Conservation (phyloP, 1,140 invertebrate genomes). For the Drosophila sulfurigaster region DNA sequence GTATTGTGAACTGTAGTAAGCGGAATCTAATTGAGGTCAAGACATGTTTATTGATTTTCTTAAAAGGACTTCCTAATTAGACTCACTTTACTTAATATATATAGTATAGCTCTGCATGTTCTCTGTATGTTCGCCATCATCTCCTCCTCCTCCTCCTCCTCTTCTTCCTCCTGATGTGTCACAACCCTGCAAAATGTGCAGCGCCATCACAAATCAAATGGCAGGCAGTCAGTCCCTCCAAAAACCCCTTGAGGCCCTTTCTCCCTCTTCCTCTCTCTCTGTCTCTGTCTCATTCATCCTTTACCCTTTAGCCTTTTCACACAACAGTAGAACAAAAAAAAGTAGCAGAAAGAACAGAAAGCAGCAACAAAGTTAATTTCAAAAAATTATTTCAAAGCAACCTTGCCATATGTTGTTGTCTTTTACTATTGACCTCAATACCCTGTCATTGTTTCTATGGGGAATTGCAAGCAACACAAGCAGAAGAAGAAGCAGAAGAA, state of each 20-base stretch:
- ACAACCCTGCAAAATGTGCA: constrained; percentile 45
- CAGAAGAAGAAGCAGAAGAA: neutral
- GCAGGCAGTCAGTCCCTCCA: constrained; percentile 10
- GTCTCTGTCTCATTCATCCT: neutral
- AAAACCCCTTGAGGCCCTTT: neutral
- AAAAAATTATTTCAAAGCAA: constrained; percentile 76
- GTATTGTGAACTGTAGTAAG: constrained; percentile 80
- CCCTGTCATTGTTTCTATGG: constrained; percentile 70
- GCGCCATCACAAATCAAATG: constrained; percentile 55
- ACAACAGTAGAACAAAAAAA: constrained; percentile 35
- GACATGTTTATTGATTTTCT: constrained; percentile 83
- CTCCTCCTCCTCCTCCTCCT: neutral
- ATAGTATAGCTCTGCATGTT: constrained; percentile 3
- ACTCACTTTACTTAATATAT: constrained; percentile 70
- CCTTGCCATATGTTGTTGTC: constrained; percentile 80
- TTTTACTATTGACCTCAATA: constrained; percentile 80
- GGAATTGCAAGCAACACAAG: constrained; percentile 46
- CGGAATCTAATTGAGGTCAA: constrained; percentile 83
- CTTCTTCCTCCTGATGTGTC: constrained; percentile 21
- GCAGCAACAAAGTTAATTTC: constrained; percentile 68
- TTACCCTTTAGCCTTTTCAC: constrained; percentile 10
- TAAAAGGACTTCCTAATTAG: constrained; percentile 82
- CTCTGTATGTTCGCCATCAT: neutral
- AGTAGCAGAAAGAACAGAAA: constrained; percentile 32
- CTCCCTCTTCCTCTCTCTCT: neutral